Evolutionary conservation across 1,140 invertebrate genomes (phyloP), one percentile per base, ranked within the genome.

Genomic region (Philotrypesis tridentata): DNA sequence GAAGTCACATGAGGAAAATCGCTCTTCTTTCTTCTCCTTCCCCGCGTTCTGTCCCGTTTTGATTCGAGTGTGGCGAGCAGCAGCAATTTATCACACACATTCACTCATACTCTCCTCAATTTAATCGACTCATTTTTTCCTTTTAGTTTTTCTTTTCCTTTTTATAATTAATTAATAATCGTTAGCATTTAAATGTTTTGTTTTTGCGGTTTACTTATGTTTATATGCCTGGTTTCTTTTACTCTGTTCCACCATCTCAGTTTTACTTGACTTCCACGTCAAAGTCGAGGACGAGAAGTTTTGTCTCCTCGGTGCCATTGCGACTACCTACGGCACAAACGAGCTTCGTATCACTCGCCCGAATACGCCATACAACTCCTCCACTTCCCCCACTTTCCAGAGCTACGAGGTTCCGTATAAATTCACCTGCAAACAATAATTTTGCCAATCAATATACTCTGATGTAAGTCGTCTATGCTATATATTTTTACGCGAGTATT

Each of bases 241-340:
- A 40, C 37, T 55, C 65, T 65, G 33, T 33, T 71, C 71, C 5
- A 55, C 17, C 48, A 55, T n/a, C 21, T n/a, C 48, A 43, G 75
- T n/a, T 67, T 61, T 60, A 92, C 89, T 92, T 92, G 65, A 89
- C 87, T 85, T 98, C 96, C 63, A 97, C 95, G 91, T 99, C 98
- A 92, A 99, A 99, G 92, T 99, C 98, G 73, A 99, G 93, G 14
- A 99, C 98, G 83, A 99, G 94, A 11, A 99, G 94, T 92, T 99
- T 99, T 0, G 99, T 99, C 92, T 99, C 98, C 92, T 99, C 99
- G 0, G 98, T 99, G 29, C 98, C 98, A 89, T 99, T 99, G 14
- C 99, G 94, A 86, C 97, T 99, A 70, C 99, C 99, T 4, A 99
- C 98, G 0, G 99, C 98, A 92, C 98, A 99, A 60, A 99, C 98